These are phyloP conservation scores for Lingula anatina DNA, from an alignment of 2,888 invertebrate genomes.

Conservation along the genomic window DNA sequence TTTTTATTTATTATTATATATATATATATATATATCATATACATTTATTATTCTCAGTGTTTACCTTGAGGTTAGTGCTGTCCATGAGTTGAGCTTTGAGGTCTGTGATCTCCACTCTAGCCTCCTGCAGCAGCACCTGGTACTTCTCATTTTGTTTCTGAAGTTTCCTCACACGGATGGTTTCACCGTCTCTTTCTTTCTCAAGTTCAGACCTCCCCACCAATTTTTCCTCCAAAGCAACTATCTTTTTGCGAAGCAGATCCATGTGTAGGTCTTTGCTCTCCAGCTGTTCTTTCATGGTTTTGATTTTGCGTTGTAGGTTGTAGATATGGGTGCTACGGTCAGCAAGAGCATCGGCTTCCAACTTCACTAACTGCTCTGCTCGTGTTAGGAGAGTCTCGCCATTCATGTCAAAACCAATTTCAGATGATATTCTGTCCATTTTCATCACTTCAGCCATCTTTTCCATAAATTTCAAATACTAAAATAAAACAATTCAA, in stretches of 20 bases:
- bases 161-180: constrained; percentile 58
- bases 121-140: constrained; percentile 72
- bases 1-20: too few relatives aligned
- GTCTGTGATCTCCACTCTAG: constrained; percentile 75
- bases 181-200: constrained; percentile 39
- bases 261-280: constrained; percentile 88
- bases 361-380: constrained; percentile 74
- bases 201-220: constrained; percentile 39
- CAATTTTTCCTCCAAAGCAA: constrained; percentile 36
- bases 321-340: constrained; percentile 85
- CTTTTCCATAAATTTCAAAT: constrained; percentile 70
- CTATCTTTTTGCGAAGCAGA: constrained; percentile 78
- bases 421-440: constrained; percentile 75
- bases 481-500: constrained; percentile 23
- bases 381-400: constrained; percentile 80
- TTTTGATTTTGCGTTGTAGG: constrained; percentile 75
- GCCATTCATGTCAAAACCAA: constrained; percentile 75
- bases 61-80: constrained; percentile 41
- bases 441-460: constrained; percentile 77
- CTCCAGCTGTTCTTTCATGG: constrained; percentile 82
- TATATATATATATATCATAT: too few relatives aligned
- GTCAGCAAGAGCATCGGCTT: constrained; percentile 77
- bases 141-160: constrained; percentile 79
- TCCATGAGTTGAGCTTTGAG: constrained; percentile 63
- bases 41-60: too few relatives aligned